Base-by-base conservation (phyloP, 2,113 vertebrate genomes). In the Lathamus discolor region DNA sequence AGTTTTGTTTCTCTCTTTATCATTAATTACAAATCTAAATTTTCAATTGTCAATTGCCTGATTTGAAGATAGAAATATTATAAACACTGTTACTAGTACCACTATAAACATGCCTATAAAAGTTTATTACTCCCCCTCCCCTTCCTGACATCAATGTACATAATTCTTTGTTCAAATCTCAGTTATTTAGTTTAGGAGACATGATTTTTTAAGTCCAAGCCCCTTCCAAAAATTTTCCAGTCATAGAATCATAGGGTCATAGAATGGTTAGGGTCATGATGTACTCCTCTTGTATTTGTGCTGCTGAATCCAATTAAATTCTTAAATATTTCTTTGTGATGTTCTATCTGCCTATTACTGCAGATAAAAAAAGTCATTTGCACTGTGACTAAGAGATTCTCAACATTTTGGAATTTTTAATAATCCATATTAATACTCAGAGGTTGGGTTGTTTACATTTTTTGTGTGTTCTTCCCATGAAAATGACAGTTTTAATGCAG, bases 251-350 rank as follows among this genome's bases (percentile, higher is more conserved):
- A 35, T n/a, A 35, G 22, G 33, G 24, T 23, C 57, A 35, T 35
- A 35, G 57, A 59, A 35, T 35, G 22, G 33, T 59, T 24, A 35
- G 33, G 33, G 57, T 59, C 27, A 15, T 27, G 20, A 43, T 39
- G 22, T 0, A 0, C 28, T 76, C 29, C 28, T 43, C 3, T 49
- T 3, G 1, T 62, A 24, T 54, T 46, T 18, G 24, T 74, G 23
- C 27, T 35, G 28, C 23, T 41, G 37, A 86, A 13, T 74, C 41
- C 10, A 33, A 10, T 52, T 4, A 85, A 54, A 17, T 73, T 10
- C 24, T 79, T 59, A 52, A 4, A 23, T 75, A 48, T 61, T 88
- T 79, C 10, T 57, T 39, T 91, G 29, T 64, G n/a, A 23, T 48
- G 8, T 59, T 43, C n/a, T 33, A 4, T 69, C 37, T 70, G 29